phyloP scores from a whole-genome alignment of 2,113 vertebrate genomes.

The Phainopepla nitens region DNA sequence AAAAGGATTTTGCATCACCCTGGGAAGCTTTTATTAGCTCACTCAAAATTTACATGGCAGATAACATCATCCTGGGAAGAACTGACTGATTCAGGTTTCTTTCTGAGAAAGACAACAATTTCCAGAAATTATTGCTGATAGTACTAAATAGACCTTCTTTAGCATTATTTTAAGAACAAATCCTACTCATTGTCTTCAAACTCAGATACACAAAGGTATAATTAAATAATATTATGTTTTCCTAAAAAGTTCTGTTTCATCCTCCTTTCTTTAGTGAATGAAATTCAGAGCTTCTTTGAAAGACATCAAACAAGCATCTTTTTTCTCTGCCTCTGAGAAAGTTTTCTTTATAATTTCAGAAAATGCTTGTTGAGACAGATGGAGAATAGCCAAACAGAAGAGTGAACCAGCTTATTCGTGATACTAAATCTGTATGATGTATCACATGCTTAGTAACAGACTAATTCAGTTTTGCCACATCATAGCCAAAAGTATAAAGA shows the following conservation, averaged over 20 bases:
- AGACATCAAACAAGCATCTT: background rate
- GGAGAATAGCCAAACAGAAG: background rate
- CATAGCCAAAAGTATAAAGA: background rate
- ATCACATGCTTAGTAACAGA: background rate
- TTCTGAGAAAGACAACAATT: background rate
- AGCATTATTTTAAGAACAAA: background rate
- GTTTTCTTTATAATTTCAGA: background rate
- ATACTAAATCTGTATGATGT: background rate
- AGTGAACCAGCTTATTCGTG: background rate
- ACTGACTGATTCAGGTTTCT: background rate
- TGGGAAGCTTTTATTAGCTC: background rate
- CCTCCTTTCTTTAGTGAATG: background rate
- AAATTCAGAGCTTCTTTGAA: background rate
- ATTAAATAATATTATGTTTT: background rate
- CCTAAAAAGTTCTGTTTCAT: background rate
- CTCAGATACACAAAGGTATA: background rate
- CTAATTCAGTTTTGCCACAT: background rate
- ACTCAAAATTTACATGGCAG: background rate
- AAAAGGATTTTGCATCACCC: background rate
- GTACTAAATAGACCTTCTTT: background rate
- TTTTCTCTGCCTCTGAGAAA: background rate
- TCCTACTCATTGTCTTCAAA: background rate
- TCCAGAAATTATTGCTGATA: background rate
- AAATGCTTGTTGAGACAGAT: background rate
- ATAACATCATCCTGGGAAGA: background rate